Evolutionary conservation across 1,140 invertebrate species (phyloP).

Genomic region (Leptinotarsa defecta): DNA sequence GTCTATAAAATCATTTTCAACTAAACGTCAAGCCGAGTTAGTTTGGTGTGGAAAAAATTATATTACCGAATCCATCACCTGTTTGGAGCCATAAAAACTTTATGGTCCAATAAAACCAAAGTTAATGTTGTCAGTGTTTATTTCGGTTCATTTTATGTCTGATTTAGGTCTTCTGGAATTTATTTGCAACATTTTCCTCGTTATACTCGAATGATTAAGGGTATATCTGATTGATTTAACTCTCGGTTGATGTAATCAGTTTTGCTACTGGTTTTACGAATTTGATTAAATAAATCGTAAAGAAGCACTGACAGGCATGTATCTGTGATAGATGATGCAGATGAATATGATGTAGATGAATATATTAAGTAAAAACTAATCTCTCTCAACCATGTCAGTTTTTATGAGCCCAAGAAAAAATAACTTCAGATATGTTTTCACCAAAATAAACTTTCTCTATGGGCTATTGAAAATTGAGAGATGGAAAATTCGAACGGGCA

Average conservation of each 20-base stretch:
- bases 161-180: neutral
- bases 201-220: neutral
- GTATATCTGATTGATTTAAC: neutral
- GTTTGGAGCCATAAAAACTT: conserved; percentile 13
- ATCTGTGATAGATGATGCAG: too few species aligned
- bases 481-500: too few species aligned
- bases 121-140: conserved; percentile 13
- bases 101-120: conserved; percentile 15
- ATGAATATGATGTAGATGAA: too few species aligned
- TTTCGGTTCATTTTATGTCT: conserved; percentile 16
- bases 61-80: conserved; percentile 6
- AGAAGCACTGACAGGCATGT: too few species aligned
- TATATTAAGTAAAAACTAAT: too few species aligned
- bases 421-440: too few species aligned
- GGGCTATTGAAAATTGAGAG: too few species aligned
- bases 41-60: neutral
- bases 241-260: neutral
- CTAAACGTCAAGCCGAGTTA: neutral
- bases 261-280: too few species aligned
- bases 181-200: neutral
- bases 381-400: too few species aligned
- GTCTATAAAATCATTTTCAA: neutral
- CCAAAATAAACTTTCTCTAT: too few species aligned
- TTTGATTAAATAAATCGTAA: too few species aligned
- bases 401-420: too few species aligned